Evolutionary conservation across 2,888 invertebrate species (phyloP).

Genomic region (Nomada ruficornis): DNA sequence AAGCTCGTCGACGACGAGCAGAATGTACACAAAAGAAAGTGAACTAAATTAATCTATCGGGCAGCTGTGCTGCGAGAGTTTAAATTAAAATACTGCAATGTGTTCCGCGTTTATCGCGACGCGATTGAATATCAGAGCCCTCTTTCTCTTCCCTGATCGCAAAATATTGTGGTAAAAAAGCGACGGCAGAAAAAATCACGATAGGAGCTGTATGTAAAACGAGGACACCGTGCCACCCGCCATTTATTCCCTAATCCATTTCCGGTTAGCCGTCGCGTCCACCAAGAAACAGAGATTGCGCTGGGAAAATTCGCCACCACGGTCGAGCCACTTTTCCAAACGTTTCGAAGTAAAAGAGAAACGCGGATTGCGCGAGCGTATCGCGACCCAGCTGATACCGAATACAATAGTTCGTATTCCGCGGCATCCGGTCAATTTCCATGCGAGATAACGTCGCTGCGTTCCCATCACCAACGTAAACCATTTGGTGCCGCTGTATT

Average conservation of each 20-base stretch:
- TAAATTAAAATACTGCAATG: not conserved
- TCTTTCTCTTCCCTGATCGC: not conserved
- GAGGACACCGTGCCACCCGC: constrained; percentile 1
- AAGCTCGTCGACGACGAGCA: no score
- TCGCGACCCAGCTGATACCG: constrained; percentile 1
- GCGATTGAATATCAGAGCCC: not conserved
- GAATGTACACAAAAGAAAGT: no score
- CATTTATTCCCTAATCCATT: constrained; percentile 45
- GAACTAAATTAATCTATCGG: no score
- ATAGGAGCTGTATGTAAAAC: not conserved
- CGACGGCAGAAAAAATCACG: not conserved
- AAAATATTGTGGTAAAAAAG: constrained; percentile 17
- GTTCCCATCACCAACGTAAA: not conserved
- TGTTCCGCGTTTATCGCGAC: not conserved
- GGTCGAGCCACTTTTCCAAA: constrained; percentile 17
- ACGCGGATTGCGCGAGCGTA: not conserved
- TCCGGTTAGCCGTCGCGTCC: constrained; percentile 6
- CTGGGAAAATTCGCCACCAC: constrained; percentile 14
- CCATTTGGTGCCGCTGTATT: not conserved
- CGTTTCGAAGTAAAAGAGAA: constrained; percentile 15
- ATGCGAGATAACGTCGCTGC: not conserved
- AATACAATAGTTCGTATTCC: constrained; percentile 56
- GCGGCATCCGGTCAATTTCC: constrained; percentile 48
- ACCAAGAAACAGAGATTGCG: not conserved
- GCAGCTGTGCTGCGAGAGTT: not conserved